phyloP scores from a whole-genome alignment of 2,113 vertebrate species.

The Gobio gobio region DNA sequence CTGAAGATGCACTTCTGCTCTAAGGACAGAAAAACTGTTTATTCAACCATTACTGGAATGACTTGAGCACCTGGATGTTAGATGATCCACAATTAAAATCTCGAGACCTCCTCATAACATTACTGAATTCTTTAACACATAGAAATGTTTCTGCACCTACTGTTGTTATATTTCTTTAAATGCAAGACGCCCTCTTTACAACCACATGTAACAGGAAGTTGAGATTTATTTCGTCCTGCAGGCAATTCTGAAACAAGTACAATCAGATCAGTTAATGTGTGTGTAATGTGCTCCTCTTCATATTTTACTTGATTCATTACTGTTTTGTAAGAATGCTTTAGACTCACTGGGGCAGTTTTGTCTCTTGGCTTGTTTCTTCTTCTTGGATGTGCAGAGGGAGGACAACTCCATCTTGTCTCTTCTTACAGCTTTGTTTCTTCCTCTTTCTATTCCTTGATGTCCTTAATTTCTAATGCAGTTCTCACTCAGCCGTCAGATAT shows the following conservation, averaged over 20 bases:
- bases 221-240: neutral
- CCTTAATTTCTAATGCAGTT: no score
- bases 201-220: slow-evolving; percentile 62
- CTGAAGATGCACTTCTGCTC: slow-evolving; percentile 56
- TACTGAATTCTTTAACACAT: neutral
- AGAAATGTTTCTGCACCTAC: slow-evolving; percentile 46
- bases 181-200: slow-evolving; percentile 57
- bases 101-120: neutral
- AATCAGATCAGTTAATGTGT: neutral
- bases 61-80: neutral
- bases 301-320: neutral
- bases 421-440: slow-evolving; percentile 3
- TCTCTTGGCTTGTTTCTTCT: neutral
- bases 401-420: neutral
- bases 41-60: neutral
- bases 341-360: neutral
- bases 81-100: neutral
- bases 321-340: neutral
- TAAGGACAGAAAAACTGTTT: slow-evolving; percentile 5
- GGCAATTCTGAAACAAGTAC: neutral
- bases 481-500: neutral
- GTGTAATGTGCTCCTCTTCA: neutral
- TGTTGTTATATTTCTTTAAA: slow-evolving; percentile 27
- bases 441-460: neutral
- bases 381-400: neutral